These are phyloP conservation scores for Laspeyria flexula DNA, from an alignment of 2,888 invertebrate genomes.

Conservation along the genomic window DNA sequence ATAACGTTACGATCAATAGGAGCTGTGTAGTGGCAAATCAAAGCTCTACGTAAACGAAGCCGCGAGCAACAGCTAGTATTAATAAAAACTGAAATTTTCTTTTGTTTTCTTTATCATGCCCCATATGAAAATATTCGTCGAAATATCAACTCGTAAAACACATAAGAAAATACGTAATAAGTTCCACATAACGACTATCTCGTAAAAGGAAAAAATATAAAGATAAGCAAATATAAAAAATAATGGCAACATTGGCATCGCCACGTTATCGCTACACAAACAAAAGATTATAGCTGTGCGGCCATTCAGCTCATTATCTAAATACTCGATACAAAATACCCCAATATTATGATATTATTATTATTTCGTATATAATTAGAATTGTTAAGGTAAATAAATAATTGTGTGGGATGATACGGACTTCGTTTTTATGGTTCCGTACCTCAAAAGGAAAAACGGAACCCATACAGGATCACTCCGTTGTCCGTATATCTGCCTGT, in stretches of 20 bases:
- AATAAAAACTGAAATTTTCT: too few relatives aligned
- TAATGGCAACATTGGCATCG: conserved; percentile 20
- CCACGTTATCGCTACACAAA: conserved; percentile 21
- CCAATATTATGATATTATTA: not conserved
- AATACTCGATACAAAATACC: conserved; percentile 13
- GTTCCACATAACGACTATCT: conserved; percentile 14
- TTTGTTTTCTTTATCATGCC: too few relatives aligned
- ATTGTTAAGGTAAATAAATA: too few relatives aligned
- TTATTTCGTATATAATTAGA: not conserved
- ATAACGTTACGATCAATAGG: too few relatives aligned
- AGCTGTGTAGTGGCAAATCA: too few relatives aligned
- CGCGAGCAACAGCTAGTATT: too few relatives aligned
- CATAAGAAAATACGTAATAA: conserved; percentile 21
- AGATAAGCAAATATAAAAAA: conserved; percentile 39
- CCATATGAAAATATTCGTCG: not conserved
- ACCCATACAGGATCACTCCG: too few relatives aligned
- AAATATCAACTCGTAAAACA: conserved; percentile 4
- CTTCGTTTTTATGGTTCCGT: too few relatives aligned
- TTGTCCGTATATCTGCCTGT: too few relatives aligned
- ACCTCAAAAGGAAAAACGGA: too few relatives aligned
- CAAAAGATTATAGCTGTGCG: conserved; percentile 19
- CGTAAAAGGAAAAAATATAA: conserved; percentile 32
- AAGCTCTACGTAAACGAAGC: too few relatives aligned
- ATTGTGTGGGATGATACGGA: too few relatives aligned
- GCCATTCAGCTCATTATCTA: conserved; percentile 7